A percentile compares a stretch with the other conserved stretches of the same genome.
phyloP scores from a whole-genome alignment of 2,888 invertebrate genomes.

The Polia nebulosa region DNA sequence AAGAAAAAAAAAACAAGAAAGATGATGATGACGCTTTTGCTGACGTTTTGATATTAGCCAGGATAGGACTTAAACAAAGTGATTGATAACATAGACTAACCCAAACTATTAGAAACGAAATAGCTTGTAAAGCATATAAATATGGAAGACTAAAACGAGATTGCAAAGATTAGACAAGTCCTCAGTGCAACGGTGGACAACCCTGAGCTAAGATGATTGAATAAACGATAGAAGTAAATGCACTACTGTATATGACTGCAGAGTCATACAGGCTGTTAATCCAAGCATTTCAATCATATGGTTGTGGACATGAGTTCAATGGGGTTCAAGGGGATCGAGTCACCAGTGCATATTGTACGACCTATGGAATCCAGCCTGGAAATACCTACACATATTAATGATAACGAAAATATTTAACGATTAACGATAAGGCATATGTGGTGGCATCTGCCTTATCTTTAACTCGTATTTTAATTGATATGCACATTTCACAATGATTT shows the following conservation, averaged over 20 bases:
- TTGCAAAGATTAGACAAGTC: background rate
- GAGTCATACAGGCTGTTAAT: conserved; percentile 26
- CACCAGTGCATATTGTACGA: conserved; percentile 28
- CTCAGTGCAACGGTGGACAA: background rate
- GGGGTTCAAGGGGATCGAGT: conserved; percentile 47
- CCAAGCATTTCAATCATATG: conserved; percentile 47
- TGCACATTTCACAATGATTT: conserved; percentile 53
- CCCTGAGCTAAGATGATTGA: background rate
- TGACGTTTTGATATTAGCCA: background rate
- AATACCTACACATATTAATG: conserved; percentile 16
- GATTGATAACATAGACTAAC: background rate
- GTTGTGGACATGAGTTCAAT: conserved; percentile 41
- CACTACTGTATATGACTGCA: too few relatives aligned
- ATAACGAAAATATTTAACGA: conserved; percentile 50
- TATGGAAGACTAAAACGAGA: background rate
- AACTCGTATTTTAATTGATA: conserved; percentile 44
- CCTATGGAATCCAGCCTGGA: conserved; percentile 24
- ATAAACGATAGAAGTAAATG: conserved; percentile 13
- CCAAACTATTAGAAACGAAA: background rate
- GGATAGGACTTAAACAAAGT: too few relatives aligned
- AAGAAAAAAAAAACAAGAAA: background rate
- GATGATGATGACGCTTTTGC: background rate
- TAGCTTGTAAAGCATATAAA: background rate
- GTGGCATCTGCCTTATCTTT: too few relatives aligned
- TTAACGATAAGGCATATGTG: conserved; percentile 13